A percentile compares a stretch with the other conserved stretches of the same genome.
Conservation (phyloP, 2,888 invertebrate species). For the Drosophila fungiperda region DNA sequence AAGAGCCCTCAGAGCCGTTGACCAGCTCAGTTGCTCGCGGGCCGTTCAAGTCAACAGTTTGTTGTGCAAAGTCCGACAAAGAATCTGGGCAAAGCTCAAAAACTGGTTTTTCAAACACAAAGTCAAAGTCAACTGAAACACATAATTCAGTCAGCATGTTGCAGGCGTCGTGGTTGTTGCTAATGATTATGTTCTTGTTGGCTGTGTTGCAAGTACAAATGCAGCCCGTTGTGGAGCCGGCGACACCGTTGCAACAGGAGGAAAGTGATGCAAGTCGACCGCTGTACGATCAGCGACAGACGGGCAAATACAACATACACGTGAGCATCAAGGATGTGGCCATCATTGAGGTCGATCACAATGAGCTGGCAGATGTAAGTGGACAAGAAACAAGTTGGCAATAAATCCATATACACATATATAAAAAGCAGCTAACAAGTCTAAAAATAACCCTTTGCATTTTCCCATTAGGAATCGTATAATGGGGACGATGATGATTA, state of each 20-base stretch:
- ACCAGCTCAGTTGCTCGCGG: slow-evolving; percentile 53
- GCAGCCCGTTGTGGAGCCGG: slow-evolving; percentile 38
- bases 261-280: slow-evolving; percentile 61
- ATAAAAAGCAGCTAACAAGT: slow-evolving; percentile 33
- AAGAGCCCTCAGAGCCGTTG: slow-evolving; percentile 45
- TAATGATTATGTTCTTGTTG: slow-evolving; percentile 40
- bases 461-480: slow-evolving; percentile 84
- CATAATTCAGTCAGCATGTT: slow-evolving; percentile 37
- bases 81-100: slow-evolving; percentile 1
- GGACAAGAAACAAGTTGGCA: slow-evolving; percentile 18
- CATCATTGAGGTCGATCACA: slow-evolving; percentile 87
- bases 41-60: slow-evolving; percentile 50
- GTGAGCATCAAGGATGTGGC: slow-evolving; percentile 92
- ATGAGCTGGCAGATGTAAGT: slow-evolving; percentile 82
- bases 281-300: slow-evolving; percentile 90
- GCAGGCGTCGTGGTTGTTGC: slow-evolving; percentile 32
- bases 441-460: slow-evolving; percentile 70
- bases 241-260: slow-evolving; percentile 3
- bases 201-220: slow-evolving; percentile 42
- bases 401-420: slow-evolving; percentile 13
- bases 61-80: slow-evolving; percentile 9
- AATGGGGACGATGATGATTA: slow-evolving; percentile 81
- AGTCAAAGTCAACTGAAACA: slow-evolving; percentile 9
- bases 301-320: slow-evolving; percentile 92
- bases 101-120: slow-evolving; percentile 53